phyloP scores from a whole-genome alignment of 2,888 invertebrate species.

The Syrphus vitripennis region DNA sequence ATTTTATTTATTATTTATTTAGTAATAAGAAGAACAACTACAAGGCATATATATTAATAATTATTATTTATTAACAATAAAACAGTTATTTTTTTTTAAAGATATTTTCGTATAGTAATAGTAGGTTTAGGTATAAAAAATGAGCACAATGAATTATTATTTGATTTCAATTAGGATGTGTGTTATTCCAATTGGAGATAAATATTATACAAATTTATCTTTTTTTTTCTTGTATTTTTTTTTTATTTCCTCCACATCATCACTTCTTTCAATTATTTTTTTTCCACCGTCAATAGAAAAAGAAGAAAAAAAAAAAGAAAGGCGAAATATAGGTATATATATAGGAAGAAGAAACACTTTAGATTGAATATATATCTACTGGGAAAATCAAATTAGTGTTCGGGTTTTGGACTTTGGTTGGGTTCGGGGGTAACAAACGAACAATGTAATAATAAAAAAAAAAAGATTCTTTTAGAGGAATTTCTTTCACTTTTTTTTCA shows the following conservation, averaged over 20 bases:
- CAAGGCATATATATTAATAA: slow-evolving; percentile 12
- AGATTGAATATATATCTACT: slow-evolving; percentile 50
- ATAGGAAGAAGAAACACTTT: slow-evolving; percentile 22
- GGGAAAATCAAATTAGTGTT: slow-evolving; percentile 34
- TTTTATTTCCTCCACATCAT: slow-evolving; percentile 68
- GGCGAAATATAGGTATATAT: neutral
- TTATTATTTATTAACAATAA: slow-evolving; percentile 2
- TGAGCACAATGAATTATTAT: slow-evolving; percentile 18
- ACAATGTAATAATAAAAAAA: neutral
- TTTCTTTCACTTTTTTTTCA: slow-evolving; percentile 59
- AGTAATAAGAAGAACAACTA: neutral
- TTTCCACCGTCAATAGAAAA: slow-evolving; percentile 39
- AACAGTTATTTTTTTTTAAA: too few species aligned
- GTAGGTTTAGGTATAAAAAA: neutral
- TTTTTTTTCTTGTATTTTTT: neutral
- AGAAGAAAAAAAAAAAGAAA: slow-evolving; percentile 18
- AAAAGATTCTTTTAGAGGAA: slow-evolving; percentile 45
- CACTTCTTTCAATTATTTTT: slow-evolving; percentile 49
- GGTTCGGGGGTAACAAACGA: neutral
- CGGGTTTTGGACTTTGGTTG: too few species aligned
- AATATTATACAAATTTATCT: neutral
- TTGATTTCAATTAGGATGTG: slow-evolving; percentile 14
- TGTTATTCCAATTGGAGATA: slow-evolving; percentile 27
- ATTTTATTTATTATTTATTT: neutral
- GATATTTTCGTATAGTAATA: neutral